Base-by-base conservation (phyloP, 1,140 invertebrate genomes). In the Steinernema khuongi region DNA sequence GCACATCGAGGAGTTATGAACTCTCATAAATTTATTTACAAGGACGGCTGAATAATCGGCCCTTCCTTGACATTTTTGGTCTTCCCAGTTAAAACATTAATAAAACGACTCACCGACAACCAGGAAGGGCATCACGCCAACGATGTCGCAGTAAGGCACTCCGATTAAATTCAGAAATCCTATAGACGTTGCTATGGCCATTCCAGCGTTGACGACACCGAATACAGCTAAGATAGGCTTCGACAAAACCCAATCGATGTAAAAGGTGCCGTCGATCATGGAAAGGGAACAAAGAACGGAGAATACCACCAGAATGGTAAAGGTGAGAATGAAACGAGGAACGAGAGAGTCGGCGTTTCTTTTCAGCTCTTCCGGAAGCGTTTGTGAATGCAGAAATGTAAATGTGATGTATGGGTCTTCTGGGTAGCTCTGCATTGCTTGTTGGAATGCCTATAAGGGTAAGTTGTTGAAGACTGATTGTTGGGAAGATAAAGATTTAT, bases 161-260 rank as follows among this genome's bases (percentile, higher is more conserved):
- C 93, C 93, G 70, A 91, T 88, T 85, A 96, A 93, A 86, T 93
- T 92, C 75, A 93, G 91, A 44, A 93, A 87, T 50, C 95, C 94
- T 80, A 97, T 96, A 0, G 93, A 92, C 0, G 93, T 91, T 0
- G 90, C 86, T 0, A 94, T 95, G 17, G 93, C 93, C 90, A 96
- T 91, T 0, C 90, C 91, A 0, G 94, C 93, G 0, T 92, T 94
- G 1, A 96, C 82, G 79, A 96, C 94, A 0, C 94, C 82, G 18
- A 81, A 44, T 22, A 84, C 72, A 4, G 84, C 81, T 7, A 85
- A 73, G 30, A 85, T 79, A 22, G 83, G 83, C 67, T 84, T 84
- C 0, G 84, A 85, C 0, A 85, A 70, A 11, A 79, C 84, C 83
- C 83, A 84, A 43, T 84, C 83, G 44, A 84, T 78, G 68, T 79